Percentiles rank a stretch among this genome's conserved stretches.
phyloP scores from a whole-genome alignment of 2,888 invertebrate species.

The Tetragnatha montana region DNA sequence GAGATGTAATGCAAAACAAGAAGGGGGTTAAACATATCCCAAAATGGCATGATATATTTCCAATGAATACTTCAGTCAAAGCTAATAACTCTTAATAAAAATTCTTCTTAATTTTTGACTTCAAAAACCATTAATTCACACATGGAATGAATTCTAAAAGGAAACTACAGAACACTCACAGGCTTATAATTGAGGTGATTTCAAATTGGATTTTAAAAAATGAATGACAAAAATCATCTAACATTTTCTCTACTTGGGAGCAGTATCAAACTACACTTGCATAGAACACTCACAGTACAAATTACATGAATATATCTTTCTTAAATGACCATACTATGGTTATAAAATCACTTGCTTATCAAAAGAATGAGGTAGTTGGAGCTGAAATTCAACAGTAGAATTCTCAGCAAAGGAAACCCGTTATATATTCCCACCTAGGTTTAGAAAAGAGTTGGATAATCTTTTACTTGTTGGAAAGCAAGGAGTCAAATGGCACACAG shows the following conservation, averaged over 20 bases:
- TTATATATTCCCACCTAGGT: slow-evolving; percentile 8
- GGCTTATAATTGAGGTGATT: too few relatives aligned
- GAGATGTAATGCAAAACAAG: too few relatives aligned
- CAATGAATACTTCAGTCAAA: too few relatives aligned
- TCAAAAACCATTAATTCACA: too few relatives aligned
- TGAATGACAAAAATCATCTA: neutral
- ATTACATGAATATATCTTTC: slow-evolving; percentile 57
- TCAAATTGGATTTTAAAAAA: too few relatives aligned
- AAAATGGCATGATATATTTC: too few relatives aligned
- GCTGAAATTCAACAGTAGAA: slow-evolving; percentile 58
- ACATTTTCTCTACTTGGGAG: slow-evolving; percentile 6
- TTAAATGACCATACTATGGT: slow-evolving; percentile 46
- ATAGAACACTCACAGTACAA: slow-evolving; percentile 30
- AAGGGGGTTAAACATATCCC: too few relatives aligned
- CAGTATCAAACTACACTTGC: slow-evolving; percentile 35
- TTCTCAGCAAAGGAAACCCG: slow-evolving; percentile 54
- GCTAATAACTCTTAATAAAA: too few relatives aligned
- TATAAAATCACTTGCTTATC: slow-evolving; percentile 64
- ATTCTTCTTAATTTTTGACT: too few relatives aligned
- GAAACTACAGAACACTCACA: too few relatives aligned
- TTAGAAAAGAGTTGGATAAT: neutral
- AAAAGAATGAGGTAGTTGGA: slow-evolving; percentile 68
- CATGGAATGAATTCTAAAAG: too few relatives aligned
- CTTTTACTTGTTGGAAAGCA: neutral
- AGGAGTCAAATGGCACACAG: neutral